Percentiles rank a stretch among this genome's conserved stretches.
phyloP scores from a whole-genome alignment of 2,113 vertebrate species.

The Cercocebus atys region DNA sequence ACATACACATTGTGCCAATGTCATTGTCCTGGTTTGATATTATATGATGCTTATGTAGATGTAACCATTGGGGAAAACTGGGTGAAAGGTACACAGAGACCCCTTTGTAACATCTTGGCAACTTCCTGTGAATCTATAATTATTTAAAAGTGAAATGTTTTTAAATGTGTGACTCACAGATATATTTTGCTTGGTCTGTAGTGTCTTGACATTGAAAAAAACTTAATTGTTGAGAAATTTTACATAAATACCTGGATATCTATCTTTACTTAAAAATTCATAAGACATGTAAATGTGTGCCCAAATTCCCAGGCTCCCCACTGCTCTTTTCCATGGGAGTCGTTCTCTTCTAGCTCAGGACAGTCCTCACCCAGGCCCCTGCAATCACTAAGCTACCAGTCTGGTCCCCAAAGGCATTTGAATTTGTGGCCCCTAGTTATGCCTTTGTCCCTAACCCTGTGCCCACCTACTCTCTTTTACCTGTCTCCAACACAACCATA shows the following conservation, averaged over 20 bases:
- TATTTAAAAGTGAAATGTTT: not conserved
- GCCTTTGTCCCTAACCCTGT: not conserved
- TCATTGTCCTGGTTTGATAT: not conserved
- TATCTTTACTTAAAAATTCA: not conserved
- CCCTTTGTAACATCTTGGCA: not conserved
- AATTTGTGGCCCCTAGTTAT: not conserved
- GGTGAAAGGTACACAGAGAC: not conserved
- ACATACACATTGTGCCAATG: not conserved
- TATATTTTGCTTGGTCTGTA: not conserved
- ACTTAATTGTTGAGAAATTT: not conserved
- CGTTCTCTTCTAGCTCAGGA: not conserved
- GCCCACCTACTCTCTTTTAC: not conserved
- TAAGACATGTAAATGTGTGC: not conserved
- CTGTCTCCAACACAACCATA: not conserved
- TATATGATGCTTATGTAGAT: not conserved
- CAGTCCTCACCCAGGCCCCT: not conserved
- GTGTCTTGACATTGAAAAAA: not conserved
- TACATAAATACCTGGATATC: not conserved
- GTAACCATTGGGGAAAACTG: not conserved
- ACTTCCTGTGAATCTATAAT: not conserved
- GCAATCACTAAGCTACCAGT: not conserved
- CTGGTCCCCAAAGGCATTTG: not conserved
- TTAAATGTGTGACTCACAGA: not conserved
- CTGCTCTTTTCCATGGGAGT: not conserved
- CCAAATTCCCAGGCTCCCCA: not conserved